Base-by-base conservation (phyloP, 2,113 vertebrate genomes). In the Solea solea region DNA sequence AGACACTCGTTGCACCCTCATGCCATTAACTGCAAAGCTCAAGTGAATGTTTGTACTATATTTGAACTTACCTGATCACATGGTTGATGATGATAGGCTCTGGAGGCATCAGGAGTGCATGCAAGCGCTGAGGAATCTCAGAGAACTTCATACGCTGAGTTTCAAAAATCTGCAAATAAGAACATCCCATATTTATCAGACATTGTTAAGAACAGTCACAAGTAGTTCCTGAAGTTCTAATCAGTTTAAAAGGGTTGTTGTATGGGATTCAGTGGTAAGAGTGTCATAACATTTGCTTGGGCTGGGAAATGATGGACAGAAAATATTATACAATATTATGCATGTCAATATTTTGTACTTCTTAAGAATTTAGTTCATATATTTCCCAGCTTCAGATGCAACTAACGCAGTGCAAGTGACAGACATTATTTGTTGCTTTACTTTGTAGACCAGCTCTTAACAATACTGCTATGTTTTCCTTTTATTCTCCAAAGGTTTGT, bases 41-140 rank as follows among this genome's bases (percentile, higher is more conserved):
- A 21, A 48, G 8, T 3, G 3, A 12, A 45, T 45, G 46, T 7
- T 50, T 50, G 4, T 50, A 10, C 34, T 34, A n/a, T 15, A 50
- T n/a, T 50, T 15, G 16, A 58, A 0, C 13, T 50, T 88, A 99
- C 98, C 98, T 99, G 93, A 99, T 99, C 63, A 99, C 95, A 1
- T 99, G 98, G 72, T 99, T 99, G 72, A 99, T 99, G 91, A 99
- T 98, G 88, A 99, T 99, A 0, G 98, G 98, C n/a, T 99, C 98
- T 0, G 98, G 98, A n/a, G 98, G 98, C 97, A 99, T 99, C 40
- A 99, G 94, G 86, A 99, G 90, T 0, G 98, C 98, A 0, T 99
- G 98, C 10, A 99, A 91, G 28, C 97, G 95, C 90, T 99, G 98
- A 7, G 98, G 97, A 73, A 99, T 98, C 92, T 99, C 98, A 0